Percentiles rank a stretch among this genome's conserved stretches.
phyloP scores from a whole-genome alignment of 2,888 invertebrate genomes.

The Volucella inflata region DNA sequence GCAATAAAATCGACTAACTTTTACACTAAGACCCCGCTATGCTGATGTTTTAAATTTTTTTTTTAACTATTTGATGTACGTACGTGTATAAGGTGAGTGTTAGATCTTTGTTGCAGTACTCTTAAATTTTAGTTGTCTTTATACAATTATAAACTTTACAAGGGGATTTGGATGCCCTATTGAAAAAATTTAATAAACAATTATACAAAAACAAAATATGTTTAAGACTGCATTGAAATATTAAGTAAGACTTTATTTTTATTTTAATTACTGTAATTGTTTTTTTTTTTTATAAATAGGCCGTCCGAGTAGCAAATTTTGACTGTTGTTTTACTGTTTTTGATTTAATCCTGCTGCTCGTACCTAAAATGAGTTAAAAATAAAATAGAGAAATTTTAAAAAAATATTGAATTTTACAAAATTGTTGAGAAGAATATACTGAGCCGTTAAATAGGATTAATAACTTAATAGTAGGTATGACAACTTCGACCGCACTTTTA shows the following conservation, averaged over 20 bases:
- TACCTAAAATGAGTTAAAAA: conserved; percentile 11
- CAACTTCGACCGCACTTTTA: too few species aligned
- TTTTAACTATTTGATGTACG: not conserved
- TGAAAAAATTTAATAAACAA: not conserved
- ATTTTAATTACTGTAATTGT: too few species aligned
- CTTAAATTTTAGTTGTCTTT: too few species aligned
- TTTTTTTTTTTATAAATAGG: too few species aligned
- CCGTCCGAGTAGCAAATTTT: not conserved
- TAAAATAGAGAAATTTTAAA: too few species aligned
- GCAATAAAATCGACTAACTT: conserved; percentile 76
- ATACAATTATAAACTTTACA: too few species aligned
- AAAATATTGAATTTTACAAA: too few species aligned
- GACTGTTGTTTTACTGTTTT: not conserved
- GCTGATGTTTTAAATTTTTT: not conserved
- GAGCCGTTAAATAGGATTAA: too few species aligned
- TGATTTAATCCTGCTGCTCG: not conserved
- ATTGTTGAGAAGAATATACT: too few species aligned
- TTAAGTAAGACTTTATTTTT: not conserved
- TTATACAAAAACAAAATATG: not conserved
- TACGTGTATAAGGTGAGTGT: not conserved
- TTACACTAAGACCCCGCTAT: conserved; percentile 33
- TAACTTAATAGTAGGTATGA: too few species aligned
- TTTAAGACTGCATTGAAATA: not conserved
- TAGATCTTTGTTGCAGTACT: too few species aligned
- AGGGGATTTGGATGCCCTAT: not conserved